A percentile compares a stretch with the other conserved stretches of the same genome.
Evolutionary conservation across 2,888 invertebrate species (phyloP).

Genomic region (Heterodera filipjevi): DNA sequence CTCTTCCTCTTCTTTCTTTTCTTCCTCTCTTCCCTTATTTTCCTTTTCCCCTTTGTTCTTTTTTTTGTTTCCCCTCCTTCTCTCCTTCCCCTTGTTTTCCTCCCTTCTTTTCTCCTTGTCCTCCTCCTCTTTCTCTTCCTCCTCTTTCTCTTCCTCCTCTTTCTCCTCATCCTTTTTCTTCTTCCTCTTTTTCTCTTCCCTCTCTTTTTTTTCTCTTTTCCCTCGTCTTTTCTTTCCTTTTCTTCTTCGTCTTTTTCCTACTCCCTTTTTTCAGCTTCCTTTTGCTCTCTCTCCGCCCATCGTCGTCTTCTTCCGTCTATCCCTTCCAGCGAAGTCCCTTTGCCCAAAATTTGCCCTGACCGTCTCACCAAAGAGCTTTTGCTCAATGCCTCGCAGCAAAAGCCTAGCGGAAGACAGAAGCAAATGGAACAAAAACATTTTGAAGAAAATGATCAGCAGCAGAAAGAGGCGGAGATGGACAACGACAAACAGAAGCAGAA

Average conservation of each 20-base stretch:
- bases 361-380: constrained; percentile 11
- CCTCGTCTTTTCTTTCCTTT: too few relatives aligned
- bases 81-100: too few relatives aligned
- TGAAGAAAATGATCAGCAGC: background rate
- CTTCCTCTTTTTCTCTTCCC: background rate
- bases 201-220: background rate
- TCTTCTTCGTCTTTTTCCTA: background rate
- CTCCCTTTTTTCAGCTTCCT: background rate
- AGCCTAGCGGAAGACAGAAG: background rate
- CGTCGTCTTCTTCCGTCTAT: constrained; percentile 23
- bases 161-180: background rate
- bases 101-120: too few relatives aligned
- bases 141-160: too few relatives aligned
- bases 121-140: too few relatives aligned
- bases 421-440: background rate
- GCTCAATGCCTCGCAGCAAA: constrained; percentile 14
- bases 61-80: too few relatives aligned
- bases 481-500: too few relatives aligned
- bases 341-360: background rate
- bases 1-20: too few relatives aligned
- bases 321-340: constrained; percentile 11
- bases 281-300: constrained; percentile 16
- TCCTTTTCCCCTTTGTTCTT: too few relatives aligned
- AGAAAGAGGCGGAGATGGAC: too few relatives aligned
- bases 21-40: too few relatives aligned